Base-by-base conservation (phyloP, 2,797 vertebrate species). In the Hylomyscus alleni region DNA sequence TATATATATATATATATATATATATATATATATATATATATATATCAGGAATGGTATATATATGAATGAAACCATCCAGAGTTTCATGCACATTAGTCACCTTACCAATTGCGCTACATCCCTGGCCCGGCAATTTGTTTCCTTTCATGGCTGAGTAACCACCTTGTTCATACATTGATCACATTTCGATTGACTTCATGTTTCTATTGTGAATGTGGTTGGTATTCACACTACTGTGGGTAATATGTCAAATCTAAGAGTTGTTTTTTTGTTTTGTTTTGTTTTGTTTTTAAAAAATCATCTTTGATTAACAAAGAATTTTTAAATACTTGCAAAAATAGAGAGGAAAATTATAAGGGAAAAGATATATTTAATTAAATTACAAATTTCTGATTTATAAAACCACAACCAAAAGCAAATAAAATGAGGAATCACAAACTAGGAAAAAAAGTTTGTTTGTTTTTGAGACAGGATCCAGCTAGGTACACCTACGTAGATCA, bases 401-500 rank as follows among this genome's bases (percentile, higher is more conserved):
- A 93, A 86, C 22, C 9, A 72, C 8, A 58, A 20, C 47, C 44
- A 14, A 87, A 83, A 93, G 47, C 34, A 93, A 82, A 34, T 56
- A 50, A 87, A 89, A 95, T 60, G n/a, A 91, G 9, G 89, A 91
- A 50, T 60, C n/a, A 75, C 52, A 69, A 76, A 69, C 17, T 13
- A 81, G 52, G 37, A 56, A 10, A 56, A 81, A 24, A 15, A 9
- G 1, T 78, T 37, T 58, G 20, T 81, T 81, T 37, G 12, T 81
- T 81, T 37, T 37, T 81, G 52, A 81, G 11, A 40, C 80, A 82
- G n/a, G 37, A 24, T 17, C 40, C 12, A 37, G 37, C 54, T 82
- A 40, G 37, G 13, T 40, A 17, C 26, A 37, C n/a, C 22, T 60
- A 60, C 29, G n/a, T 82, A 40, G 54, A 40, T 1, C 80, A 26